Conservation (phyloP, 2,113 vertebrate species). For the Jaculus jaculus region DNA sequence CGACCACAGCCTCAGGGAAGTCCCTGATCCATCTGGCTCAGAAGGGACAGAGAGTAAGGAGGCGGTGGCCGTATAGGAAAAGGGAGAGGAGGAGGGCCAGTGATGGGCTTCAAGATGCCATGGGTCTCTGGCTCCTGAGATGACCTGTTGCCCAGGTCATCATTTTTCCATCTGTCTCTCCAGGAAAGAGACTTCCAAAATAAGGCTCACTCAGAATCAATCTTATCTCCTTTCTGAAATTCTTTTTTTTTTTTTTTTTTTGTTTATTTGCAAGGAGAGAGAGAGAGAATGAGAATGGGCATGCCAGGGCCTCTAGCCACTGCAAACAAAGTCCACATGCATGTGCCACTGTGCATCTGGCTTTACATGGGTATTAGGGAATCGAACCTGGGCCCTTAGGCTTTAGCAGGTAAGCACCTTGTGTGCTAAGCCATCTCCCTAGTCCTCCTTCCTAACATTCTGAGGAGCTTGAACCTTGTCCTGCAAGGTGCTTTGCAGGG, state of each 20-base stretch:
- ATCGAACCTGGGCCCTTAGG: not conserved
- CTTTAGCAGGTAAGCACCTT: not conserved
- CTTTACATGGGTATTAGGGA: not conserved
- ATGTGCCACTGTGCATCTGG: no score
- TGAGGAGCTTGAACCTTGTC: not conserved
- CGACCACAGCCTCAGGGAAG: slow-evolving; percentile 68
- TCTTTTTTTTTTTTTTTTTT: no score
- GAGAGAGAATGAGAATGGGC: no score
- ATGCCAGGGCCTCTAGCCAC: no score
- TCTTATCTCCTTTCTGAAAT: not conserved
- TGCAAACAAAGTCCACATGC: no score
- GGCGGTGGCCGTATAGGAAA: not conserved
- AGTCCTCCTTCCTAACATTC: not conserved
- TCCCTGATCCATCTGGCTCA: not conserved
- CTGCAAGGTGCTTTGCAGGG: not conserved
- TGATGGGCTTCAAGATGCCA: not conserved
- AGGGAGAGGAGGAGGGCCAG: not conserved
- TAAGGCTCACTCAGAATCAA: not conserved
- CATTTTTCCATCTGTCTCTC: not conserved
- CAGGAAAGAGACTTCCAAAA: not conserved
- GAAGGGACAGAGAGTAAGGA: not conserved
- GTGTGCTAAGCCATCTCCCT: not conserved
- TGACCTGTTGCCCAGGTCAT: no score
- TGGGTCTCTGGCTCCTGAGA: accelerated
- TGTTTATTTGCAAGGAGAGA: no score